A percentile compares a stretch with the other conserved stretches of the same genome.
phyloP scores from a whole-genome alignment of 2,797 vertebrate species.

The Triplophysa yarkandensis region DNA sequence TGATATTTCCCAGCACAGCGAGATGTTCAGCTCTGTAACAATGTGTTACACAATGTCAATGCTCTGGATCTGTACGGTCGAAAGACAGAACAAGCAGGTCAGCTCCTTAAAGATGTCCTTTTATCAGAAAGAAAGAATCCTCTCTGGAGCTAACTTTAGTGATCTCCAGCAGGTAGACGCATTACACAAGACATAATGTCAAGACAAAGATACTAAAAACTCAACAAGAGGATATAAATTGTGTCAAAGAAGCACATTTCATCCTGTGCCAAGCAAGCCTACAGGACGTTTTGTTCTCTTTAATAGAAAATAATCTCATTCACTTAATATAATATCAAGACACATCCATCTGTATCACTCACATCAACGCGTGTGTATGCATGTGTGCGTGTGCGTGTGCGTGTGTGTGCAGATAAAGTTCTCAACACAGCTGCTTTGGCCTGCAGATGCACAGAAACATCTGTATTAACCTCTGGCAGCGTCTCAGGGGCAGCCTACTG shows the following conservation, averaged over 20 bases:
- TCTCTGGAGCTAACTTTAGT: conserved; percentile 30
- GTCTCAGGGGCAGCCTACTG: conserved; percentile 83
- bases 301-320: conserved; percentile 36
- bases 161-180: conserved; percentile 15
- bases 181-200: conserved; percentile 48
- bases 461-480: conserved; percentile 92
- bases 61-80: background rate
- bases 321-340: conserved; percentile 35
- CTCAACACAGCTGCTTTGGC: conserved; percentile 88
- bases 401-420: conserved; percentile 83
- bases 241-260: conserved; percentile 26
- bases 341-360: conserved; percentile 6
- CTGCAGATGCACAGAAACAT: conserved; percentile 88
- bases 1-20: conserved; percentile 27
- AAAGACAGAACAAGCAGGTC: background rate
- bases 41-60: conserved; percentile 33
- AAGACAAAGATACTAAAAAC: conserved; percentile 55
- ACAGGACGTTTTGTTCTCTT: conserved; percentile 41
- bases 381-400: conserved; percentile 11
- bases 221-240: conserved; percentile 47
- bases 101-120: background rate
- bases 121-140: background rate
- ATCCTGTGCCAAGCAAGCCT: conserved; percentile 29
- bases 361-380: conserved; percentile 3
- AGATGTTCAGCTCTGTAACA: conserved; percentile 21